Evolutionary conservation across 1,140 invertebrate species (phyloP).

Genomic region (Drosophila carrolli): DNA sequence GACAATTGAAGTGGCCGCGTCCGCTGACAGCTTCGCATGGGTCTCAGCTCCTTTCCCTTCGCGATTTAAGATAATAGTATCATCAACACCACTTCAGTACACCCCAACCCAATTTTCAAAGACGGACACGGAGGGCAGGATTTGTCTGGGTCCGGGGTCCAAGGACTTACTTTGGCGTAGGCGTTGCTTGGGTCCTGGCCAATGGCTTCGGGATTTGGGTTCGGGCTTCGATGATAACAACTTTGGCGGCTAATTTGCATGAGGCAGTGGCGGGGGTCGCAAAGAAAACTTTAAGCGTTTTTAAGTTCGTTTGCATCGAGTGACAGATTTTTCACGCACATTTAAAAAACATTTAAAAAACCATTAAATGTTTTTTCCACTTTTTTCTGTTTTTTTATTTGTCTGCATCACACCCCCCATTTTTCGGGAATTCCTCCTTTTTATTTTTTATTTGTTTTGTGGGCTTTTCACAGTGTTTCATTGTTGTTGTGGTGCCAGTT

Average conservation of each 20-base stretch:
- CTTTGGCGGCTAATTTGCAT: slow-evolving; percentile 74
- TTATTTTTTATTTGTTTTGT: slow-evolving; percentile 61
- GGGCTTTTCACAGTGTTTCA: slow-evolving; percentile 42
- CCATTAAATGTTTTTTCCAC: slow-evolving; percentile 75
- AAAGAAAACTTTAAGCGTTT: slow-evolving; percentile 65
- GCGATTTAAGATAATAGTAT: slow-evolving; percentile 84
- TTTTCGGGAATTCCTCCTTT: slow-evolving; percentile 37
- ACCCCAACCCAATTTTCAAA: slow-evolving; percentile 1
- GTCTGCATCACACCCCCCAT: slow-evolving; percentile 58
- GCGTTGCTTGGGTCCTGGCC: slow-evolving; percentile 59
- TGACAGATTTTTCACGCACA: slow-evolving; percentile 77
- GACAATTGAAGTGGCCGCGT: slow-evolving; percentile 71
- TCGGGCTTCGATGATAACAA: slow-evolving; percentile 68
- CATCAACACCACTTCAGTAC: slow-evolving; percentile 74
- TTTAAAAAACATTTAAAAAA: slow-evolving; percentile 84
- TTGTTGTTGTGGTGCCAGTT: slow-evolving; percentile 42
- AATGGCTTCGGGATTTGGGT: slow-evolving; percentile 49
- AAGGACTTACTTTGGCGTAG: slow-evolving; percentile 52
- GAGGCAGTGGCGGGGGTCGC: slow-evolving; percentile 1
- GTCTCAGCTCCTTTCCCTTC: slow-evolving; percentile 35
- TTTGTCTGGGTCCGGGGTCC: slow-evolving; percentile 55
- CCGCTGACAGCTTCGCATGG: slow-evolving; percentile 66
- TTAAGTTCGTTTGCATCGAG: slow-evolving; percentile 35
- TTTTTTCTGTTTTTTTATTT: slow-evolving; percentile 50
- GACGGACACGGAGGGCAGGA: slow-evolving; percentile 11